These are phyloP conservation scores for Festucalex cinctus DNA, from an alignment of 2,113 vertebrate genomes.

Conservation along the genomic window DNA sequence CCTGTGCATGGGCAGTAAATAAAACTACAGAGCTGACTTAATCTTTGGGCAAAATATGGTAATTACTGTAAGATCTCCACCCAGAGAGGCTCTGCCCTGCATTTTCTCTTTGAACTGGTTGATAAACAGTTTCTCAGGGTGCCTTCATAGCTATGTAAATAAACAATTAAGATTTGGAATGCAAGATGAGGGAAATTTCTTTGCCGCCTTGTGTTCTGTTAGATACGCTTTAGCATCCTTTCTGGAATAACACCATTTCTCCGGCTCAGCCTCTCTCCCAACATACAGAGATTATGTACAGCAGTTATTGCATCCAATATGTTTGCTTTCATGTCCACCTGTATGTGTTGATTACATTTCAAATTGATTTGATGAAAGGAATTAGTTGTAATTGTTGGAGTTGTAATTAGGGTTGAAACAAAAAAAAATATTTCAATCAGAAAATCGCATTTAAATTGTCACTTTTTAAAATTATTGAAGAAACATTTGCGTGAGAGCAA, in stretches of 20 bases:
- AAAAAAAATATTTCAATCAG: too few species aligned
- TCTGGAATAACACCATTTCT: neutral
- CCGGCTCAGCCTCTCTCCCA: neutral
- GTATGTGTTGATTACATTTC: neutral
- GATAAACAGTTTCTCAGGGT: constrained; percentile 26
- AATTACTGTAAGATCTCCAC: constrained; percentile 42
- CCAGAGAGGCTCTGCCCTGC: constrained; percentile 27
- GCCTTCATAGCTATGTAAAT: constrained; percentile 33
- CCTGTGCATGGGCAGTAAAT: constrained; percentile 26
- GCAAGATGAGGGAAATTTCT: constrained; percentile 15
- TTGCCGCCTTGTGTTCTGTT: neutral
- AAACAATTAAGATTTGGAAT: constrained; percentile 48
- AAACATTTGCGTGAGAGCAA: too few species aligned
- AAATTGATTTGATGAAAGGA: too few species aligned
- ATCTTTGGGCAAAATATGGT: constrained; percentile 28
- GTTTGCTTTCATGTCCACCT: neutral
- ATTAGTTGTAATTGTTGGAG: too few species aligned
- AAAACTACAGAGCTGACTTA: neutral
- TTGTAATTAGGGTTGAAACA: too few species aligned
- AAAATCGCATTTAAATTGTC: too few species aligned
- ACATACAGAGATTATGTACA: neutral
- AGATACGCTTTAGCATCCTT: neutral
- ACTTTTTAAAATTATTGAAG: too few species aligned
- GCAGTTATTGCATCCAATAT: neutral
- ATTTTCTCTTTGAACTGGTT: constrained; percentile 36